A percentile compares a stretch with the other conserved stretches of the same genome.
Evolutionary conservation across 1,140 invertebrate genomes (phyloP).

Genomic region (Yoshiicerus persimilis): DNA sequence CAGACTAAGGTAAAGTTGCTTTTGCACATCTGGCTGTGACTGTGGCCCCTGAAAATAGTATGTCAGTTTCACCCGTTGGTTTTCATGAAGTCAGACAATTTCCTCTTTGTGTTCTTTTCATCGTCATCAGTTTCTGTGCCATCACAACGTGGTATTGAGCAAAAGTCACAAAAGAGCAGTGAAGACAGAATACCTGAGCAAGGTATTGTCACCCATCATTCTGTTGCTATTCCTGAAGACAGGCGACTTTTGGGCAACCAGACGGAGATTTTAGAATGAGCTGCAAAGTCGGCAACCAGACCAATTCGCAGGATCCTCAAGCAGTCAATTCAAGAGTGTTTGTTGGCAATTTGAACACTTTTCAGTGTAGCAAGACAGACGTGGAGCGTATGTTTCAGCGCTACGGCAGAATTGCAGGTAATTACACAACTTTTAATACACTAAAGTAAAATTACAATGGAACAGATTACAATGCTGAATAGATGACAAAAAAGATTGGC

Average conservation of each 20-base stretch:
- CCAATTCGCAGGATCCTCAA: constrained; percentile 66
- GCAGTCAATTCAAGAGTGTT: constrained; percentile 84
- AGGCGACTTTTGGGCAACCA: background rate
- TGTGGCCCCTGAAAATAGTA: no score
- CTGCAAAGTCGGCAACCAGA: constrained; percentile 49
- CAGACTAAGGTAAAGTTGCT: no score
- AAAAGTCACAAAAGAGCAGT: background rate
- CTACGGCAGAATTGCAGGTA: constrained; percentile 79
- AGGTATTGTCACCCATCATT: background rate
- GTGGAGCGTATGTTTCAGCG: constrained; percentile 83
- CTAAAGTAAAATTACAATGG: no score
- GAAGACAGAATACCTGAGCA: background rate
- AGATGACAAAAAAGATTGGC: no score
- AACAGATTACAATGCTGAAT: no score
- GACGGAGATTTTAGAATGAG: constrained; percentile 41
- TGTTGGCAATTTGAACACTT: constrained; percentile 87
- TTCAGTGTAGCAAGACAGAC: constrained; percentile 79
- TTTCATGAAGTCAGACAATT: constrained; percentile 10
- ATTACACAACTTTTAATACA: background rate
- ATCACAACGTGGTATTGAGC: background rate
- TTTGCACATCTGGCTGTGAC: background rate
- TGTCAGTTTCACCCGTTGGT: background rate
- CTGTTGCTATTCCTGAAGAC: background rate
- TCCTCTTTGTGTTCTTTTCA: background rate
- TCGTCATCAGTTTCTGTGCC: background rate